Base-by-base conservation (phyloP, 2,888 invertebrate genomes). In the Cryptocephalus primarius region DNA sequence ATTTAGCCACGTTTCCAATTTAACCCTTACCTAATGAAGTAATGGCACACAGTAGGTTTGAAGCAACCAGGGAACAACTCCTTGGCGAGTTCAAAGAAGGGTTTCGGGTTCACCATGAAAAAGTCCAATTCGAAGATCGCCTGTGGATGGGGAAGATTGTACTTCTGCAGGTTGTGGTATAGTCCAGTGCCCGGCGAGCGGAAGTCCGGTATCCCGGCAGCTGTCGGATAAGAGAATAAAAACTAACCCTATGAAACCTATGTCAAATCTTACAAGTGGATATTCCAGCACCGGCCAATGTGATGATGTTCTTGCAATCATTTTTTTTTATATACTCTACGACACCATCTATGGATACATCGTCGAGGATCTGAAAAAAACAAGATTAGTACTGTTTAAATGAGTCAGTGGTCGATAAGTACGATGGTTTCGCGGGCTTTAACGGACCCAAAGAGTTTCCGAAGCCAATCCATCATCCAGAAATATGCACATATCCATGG, bases 201-300 rank as follows among this genome's bases (percentile, higher is more conserved):
- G 67, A 96, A 96, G 67, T 96, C 96, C 13, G 96, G 96, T 57
- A 96, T 95, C 33, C 96, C 96, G 46, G 92, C 92, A 61, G 91
- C 90, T 90, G 66, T 48, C 76, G n/a, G 42, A 12, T 43, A 42
- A 41, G 22, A 36, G 10, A 32, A 40, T 32, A 4, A 39, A 31
- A 39, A 11, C n/a, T n/a, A 9, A 8, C 39, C 12, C 39, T 9
- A 39, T 8, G 10, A 4, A 4, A 11, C 10, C 3, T 40, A 4
- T 11, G 12, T 36, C 2, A 6, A 2, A 36, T 75, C 82, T 80
- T 76, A 92, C 92, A 87, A 41, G 96, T 97, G 2, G 94, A 95
- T 62, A 97, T 93, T 43, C 96, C 96, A 56, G 96, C 96, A 50
- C 96, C 96, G 49, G 92, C 86, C 82, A 97, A 83, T 1, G 92